phyloP scores from a whole-genome alignment of 2,113 vertebrate species.

The Ceratotherium simum region DNA sequence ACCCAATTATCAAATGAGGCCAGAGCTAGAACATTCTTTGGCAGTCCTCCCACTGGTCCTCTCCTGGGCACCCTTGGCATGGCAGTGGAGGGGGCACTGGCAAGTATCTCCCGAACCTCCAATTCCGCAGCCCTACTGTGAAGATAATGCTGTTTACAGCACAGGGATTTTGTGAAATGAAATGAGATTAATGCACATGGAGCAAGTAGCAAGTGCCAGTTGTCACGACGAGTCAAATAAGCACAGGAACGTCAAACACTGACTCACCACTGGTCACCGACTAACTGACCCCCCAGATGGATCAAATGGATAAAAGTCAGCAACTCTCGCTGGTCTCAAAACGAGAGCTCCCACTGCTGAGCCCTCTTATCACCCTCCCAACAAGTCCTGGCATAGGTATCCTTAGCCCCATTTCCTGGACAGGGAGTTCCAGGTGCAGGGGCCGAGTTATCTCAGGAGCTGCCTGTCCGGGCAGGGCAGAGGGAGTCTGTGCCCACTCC shows the following conservation, averaged over 20 bases:
- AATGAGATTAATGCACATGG: neutral
- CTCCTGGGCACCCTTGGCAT: neutral
- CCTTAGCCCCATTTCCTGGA: neutral
- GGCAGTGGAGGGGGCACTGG: neutral
- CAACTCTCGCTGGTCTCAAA: neutral
- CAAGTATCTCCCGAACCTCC: neutral
- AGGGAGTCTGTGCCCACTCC: neutral
- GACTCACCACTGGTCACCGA: neutral
- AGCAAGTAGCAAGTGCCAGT: neutral
- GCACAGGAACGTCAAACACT: neutral
- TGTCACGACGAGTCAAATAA: neutral
- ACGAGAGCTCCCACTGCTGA: neutral
- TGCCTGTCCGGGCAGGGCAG: neutral
- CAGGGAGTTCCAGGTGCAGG: neutral
- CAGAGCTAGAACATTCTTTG: neutral
- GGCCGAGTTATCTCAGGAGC: fast-evolving
- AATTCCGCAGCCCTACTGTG: neutral
- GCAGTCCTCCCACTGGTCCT: neutral
- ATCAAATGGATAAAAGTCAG: neutral
- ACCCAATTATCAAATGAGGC: neutral
- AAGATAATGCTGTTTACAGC: too few species aligned
- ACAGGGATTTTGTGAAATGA: neutral
- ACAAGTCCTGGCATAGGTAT: neutral
- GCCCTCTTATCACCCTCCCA: neutral
- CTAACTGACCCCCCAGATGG: neutral